Conservation (phyloP, 2,888 invertebrate genomes). For the Alloplasta piceator region DNA sequence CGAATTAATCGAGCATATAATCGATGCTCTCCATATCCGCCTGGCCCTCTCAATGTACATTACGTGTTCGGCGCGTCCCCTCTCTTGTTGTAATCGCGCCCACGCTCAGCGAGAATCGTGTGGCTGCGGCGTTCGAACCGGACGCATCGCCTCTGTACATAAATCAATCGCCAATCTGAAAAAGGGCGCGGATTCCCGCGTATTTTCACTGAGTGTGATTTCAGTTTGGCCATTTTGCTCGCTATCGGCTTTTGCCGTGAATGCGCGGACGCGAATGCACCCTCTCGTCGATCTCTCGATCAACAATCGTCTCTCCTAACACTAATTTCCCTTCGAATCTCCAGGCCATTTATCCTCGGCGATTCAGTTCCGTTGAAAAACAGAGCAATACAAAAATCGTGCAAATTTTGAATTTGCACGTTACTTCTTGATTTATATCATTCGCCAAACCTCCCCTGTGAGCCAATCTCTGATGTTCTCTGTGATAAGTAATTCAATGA, state of each 20-base stretch:
- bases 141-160: constrained; percentile 63
- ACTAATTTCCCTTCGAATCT: constrained; percentile 77
- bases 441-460: no score
- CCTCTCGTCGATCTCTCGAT: constrained; percentile 69
- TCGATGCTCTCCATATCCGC: constrained; percentile 78
- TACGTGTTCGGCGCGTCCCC: constrained; percentile 70
- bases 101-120: constrained; percentile 24
- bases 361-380: background rate
- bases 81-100: constrained; percentile 71
- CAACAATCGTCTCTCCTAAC: constrained; percentile 75
- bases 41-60: constrained; percentile 63
- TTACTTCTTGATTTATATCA: background rate
- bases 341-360: background rate
- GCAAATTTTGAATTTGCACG: no score
- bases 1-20: constrained; percentile 83
- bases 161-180: background rate
- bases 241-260: no score
- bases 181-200: background rate
- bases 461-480: no score
- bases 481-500: no score
- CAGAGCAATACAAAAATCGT: no score
- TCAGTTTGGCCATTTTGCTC: no score
- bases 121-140: constrained; percentile 60
- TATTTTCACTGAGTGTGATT: no score
- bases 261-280: no score